Conservation (phyloP, 2,113 vertebrate genomes). For the Rhagologus leucostigma region DNA sequence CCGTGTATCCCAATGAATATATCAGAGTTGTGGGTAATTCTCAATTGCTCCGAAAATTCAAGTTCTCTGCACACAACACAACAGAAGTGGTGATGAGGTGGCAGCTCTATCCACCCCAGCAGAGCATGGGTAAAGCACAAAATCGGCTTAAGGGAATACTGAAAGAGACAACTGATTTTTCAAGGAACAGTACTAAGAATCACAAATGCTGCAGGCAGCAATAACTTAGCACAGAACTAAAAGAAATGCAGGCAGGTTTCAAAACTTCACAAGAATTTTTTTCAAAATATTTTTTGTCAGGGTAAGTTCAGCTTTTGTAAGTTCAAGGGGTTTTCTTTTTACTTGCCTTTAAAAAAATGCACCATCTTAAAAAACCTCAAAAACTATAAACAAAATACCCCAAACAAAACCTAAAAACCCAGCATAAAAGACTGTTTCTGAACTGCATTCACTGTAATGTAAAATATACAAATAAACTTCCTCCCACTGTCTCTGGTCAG, state of each 20-base stretch:
- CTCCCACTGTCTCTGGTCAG: neutral
- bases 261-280: neutral
- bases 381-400: neutral
- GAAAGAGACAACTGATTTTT: neutral
- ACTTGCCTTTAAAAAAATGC: neutral
- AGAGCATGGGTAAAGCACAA: neutral
- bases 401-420: neutral
- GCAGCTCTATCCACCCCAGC: neutral
- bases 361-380: neutral
- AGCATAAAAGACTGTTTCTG: neutral
- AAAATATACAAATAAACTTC: neutral
- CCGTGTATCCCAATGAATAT: conserved; percentile 98
- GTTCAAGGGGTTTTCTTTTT: neutral
- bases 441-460: neutral
- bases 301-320: neutral
- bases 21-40: conserved; percentile 93
- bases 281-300: neutral
- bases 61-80: conserved; percentile 78
- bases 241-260: neutral
- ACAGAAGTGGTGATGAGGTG: neutral
- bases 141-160: neutral
- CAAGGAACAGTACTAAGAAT: neutral
- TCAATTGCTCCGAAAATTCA: conserved; percentile 87
- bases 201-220: neutral
- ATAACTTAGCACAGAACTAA: neutral